These are phyloP conservation scores for Geothlypis trichas DNA, from an alignment of 2,113 vertebrate genomes.

Conservation along the genomic window DNA sequence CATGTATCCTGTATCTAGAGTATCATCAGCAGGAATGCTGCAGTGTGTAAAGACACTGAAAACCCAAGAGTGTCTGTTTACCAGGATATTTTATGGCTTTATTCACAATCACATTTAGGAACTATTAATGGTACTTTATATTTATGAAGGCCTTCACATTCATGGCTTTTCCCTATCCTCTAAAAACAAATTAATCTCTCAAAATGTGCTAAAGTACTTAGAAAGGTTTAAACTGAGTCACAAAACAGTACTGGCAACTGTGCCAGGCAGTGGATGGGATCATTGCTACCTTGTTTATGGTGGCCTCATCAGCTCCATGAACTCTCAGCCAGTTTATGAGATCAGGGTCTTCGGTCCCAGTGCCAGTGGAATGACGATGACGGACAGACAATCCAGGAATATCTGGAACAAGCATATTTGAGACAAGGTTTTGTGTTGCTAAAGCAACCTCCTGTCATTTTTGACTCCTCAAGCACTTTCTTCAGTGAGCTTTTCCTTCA, in stretches of 20 bases:
- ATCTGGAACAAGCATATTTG: conserved; percentile 70
- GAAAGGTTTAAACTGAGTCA: not conserved
- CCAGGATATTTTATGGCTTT: not conserved
- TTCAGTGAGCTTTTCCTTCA: not conserved
- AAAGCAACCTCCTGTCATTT: conserved; percentile 2
- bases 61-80: not conserved
- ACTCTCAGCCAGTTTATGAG: conserved; percentile 85
- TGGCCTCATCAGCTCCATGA: conserved; percentile 87
- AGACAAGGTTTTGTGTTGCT: not conserved
- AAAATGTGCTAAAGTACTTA: not conserved
- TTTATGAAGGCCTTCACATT: not conserved
- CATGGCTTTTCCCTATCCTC: not conserved
- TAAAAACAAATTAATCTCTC: not conserved
- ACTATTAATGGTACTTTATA: not conserved
- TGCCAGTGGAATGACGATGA: conserved; percentile 47
- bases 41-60: not conserved
- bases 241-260: not conserved
- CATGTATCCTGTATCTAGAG: not conserved
- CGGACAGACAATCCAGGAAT: conserved; percentile 66
- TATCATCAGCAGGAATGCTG: not conserved
- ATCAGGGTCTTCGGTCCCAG: conserved; percentile 74
- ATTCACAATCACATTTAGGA: not conserved
- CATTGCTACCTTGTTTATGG: conserved; percentile 84
- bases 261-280: not conserved
- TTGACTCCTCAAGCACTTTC: not conserved